These are phyloP conservation scores for Rhinogobio ventralis DNA, from an alignment of 2,797 vertebrate genomes.

Conservation along the genomic window DNA sequence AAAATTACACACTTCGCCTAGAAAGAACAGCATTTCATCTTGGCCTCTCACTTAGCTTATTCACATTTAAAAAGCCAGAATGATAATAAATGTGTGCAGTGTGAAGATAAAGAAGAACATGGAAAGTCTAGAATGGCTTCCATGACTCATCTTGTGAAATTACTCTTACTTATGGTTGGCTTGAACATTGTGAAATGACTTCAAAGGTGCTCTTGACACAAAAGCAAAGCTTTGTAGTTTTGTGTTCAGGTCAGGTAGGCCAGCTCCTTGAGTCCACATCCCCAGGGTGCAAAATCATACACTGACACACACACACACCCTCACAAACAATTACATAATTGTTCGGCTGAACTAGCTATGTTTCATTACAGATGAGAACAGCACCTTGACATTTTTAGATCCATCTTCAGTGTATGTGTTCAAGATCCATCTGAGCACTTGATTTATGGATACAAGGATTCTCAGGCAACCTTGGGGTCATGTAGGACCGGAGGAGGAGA, in stretches of 20 bases:
- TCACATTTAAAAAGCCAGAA: not conserved
- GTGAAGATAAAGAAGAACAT: not conserved
- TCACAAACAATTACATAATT: slow-evolving; percentile 3
- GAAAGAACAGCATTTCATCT: not conserved
- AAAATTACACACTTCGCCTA: no score
- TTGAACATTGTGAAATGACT: slow-evolving; percentile 5
- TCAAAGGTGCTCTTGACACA: not conserved
- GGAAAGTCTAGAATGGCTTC: not conserved
- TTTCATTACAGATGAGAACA: slow-evolving; percentile 8
- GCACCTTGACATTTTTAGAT: slow-evolving; percentile 26
- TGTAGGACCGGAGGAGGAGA: not conserved
- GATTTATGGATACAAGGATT: slow-evolving; percentile 27
- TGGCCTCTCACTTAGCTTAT: not conserved
- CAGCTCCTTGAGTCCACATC: not conserved
- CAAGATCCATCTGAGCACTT: slow-evolving; percentile 15
- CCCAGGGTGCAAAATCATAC: slow-evolving; percentile 16
- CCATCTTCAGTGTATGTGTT: not conserved
- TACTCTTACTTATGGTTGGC: not conserved
- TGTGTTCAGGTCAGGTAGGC: not conserved
- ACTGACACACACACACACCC: not conserved
- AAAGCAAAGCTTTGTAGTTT: slow-evolving; percentile 14
- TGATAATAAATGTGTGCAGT: not conserved
- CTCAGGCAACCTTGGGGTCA: not conserved
- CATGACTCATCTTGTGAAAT: slow-evolving; percentile 1
- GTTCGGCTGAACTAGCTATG: not conserved